These are phyloP conservation scores for Diprion similis DNA, from an alignment of 1,140 invertebrate species.

Conservation along the genomic window DNA sequence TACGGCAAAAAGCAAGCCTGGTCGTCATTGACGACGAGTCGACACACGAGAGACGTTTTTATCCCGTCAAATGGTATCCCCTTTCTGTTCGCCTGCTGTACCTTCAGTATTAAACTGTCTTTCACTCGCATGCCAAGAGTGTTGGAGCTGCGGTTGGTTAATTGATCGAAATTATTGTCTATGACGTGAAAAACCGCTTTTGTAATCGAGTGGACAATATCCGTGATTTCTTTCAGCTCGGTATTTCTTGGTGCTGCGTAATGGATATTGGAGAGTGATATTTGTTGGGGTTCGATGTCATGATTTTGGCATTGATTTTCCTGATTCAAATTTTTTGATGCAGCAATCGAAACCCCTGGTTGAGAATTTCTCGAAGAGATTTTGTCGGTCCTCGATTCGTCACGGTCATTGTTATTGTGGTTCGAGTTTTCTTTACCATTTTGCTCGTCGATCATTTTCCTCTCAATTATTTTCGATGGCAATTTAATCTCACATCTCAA, in stretches of 20 bases:
- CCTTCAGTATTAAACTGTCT: slow-evolving; percentile 3
- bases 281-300: background rate
- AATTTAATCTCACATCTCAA: background rate
- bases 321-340: background rate
- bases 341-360: background rate
- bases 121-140: background rate
- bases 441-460: background rate
- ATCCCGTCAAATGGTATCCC: background rate
- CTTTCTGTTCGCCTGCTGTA: background rate
- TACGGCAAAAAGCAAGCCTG: background rate
- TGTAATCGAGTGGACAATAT: background rate
- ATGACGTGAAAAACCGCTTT: background rate
- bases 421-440: too few relatives aligned
- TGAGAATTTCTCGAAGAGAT: background rate
- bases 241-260: background rate
- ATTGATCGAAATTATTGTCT: background rate
- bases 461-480: background rate
- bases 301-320: background rate
- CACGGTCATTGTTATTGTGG: background rate
- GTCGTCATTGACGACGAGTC: background rate
- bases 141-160: background rate
- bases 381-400: too few relatives aligned
- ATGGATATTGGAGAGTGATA: background rate
- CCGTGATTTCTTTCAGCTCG: background rate
- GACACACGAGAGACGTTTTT: background rate